Percentiles rank a stretch among this genome's conserved stretches.
These are phyloP conservation scores for Schizothorax lantsangensis DNA, from an alignment of 2,797 vertebrate species.

Conservation along the genomic window DNA sequence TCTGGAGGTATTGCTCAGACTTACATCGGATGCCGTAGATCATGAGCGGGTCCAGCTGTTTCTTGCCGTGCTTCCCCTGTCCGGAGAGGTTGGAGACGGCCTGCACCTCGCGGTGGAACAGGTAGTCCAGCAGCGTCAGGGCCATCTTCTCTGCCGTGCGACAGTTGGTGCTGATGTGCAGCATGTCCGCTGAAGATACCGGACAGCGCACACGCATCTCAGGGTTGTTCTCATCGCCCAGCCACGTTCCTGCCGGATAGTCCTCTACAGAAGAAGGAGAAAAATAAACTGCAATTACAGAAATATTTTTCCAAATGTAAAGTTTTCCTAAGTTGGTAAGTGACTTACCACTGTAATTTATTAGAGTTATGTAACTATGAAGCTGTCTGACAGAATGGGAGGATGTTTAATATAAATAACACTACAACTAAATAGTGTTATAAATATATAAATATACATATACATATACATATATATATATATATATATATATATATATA, in stretches of 20 bases:
- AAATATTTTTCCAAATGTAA: not conserved
- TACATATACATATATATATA: no score
- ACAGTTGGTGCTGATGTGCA: conserved; percentile 97
- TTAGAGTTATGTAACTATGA: not conserved
- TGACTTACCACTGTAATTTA: not conserved
- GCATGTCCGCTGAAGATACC: conserved; percentile 93
- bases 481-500: no score
- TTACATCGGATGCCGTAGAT: conserved; percentile 98
- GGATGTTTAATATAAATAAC: not conserved
- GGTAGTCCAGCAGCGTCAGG: conserved; percentile 92
- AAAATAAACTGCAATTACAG: not conserved
- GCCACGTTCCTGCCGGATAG: conserved; percentile 93
- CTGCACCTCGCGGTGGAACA: conserved; percentile 97
- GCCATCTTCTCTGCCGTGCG: conserved; percentile 99
- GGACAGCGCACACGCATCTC: conserved; percentile 96
- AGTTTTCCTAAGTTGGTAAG: no score
- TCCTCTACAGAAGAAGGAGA: conserved; percentile 81
- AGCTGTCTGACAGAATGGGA: not conserved
- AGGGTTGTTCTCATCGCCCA: conserved; percentile 94
- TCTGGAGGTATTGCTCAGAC: conserved; percentile 62
- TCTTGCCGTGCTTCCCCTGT: conserved; percentile 98
- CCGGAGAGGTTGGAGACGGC: conserved; percentile 98
- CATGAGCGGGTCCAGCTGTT: conserved; percentile 97
- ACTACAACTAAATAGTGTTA: no score
- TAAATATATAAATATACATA: no score